A percentile compares a stretch with the other conserved stretches of the same genome.
Evolutionary conservation across 2,797 vertebrate species (phyloP).

Genomic region (Sebastes oblongus): DNA sequence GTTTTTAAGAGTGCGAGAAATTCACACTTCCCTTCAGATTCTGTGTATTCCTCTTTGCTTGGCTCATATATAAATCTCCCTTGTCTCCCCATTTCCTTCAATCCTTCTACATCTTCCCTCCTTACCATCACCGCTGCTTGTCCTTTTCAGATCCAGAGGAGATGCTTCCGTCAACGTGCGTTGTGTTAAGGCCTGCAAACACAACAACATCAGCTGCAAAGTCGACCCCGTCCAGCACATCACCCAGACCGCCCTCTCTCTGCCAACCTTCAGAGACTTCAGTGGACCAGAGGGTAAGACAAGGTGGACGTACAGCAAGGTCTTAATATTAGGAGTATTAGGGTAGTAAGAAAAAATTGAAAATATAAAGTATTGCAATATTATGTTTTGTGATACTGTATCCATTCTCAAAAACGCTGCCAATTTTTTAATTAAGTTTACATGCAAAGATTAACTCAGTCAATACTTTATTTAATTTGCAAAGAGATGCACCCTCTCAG

Average conservation of each 20-base stretch:
- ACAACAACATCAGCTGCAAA: slow-evolving; percentile 77
- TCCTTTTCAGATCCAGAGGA: slow-evolving; percentile 62
- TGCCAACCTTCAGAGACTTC: slow-evolving; percentile 87
- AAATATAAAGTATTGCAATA: no score
- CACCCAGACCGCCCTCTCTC: slow-evolving; percentile 86
- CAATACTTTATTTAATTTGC: no score
- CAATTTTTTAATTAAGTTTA: no score
- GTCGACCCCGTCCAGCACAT: slow-evolving; percentile 83
- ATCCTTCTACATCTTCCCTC: background rate
- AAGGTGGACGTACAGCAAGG: background rate
- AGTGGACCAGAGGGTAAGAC: slow-evolving; percentile 83
- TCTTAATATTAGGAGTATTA: no score
- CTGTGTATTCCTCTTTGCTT: background rate
- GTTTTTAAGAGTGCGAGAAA: background rate
- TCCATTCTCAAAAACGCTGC: no score
- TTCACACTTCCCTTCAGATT: background rate
- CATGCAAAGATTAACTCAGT: no score
- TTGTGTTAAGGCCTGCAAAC: slow-evolving; percentile 86
- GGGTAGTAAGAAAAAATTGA: no score
- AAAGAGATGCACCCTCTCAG: no score
- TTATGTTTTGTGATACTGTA: no score
- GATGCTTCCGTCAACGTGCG: slow-evolving; percentile 80
- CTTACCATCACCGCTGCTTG: background rate
- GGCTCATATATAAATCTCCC: background rate
- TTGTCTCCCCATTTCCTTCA: background rate